Evolutionary conservation across 2,113 vertebrate genomes (phyloP).

Genomic region (Nothocercus julius): DNA sequence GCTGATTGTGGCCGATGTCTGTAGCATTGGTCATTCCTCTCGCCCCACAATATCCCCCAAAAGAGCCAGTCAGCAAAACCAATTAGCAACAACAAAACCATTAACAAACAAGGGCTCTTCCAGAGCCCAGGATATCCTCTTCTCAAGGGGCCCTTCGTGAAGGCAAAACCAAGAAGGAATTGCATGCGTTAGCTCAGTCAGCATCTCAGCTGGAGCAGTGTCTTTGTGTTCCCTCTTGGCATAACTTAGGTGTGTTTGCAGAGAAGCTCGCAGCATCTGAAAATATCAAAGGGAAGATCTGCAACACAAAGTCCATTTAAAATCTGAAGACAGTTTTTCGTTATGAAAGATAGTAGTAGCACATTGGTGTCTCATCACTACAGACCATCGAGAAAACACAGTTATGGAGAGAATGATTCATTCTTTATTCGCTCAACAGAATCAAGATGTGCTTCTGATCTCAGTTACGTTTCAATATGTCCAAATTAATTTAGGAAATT

Average conservation of each 20-base stretch:
- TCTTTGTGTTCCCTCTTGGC: not conserved
- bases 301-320: not conserved
- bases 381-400: not conserved
- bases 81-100: not conserved
- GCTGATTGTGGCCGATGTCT: not conserved
- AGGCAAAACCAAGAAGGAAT: not conserved
- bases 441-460: constrained; percentile 2
- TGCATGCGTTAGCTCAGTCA: not conserved
- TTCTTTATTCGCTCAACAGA: constrained; percentile 23
- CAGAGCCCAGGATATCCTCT: not conserved
- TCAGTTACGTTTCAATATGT: not conserved
- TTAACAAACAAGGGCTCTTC: not conserved
- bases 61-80: not conserved
- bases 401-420: not conserved
- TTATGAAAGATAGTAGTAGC: not conserved
- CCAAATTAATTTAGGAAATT: not conserved
- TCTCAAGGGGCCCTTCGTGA: not conserved
- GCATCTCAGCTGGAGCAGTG: not conserved
- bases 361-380: not conserved
- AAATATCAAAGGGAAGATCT: not conserved
- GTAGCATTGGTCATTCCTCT: not conserved
- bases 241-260: not conserved
- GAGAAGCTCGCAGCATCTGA: not conserved
- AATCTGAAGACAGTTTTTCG: not conserved
- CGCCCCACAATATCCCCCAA: not conserved